phyloP scores from a whole-genome alignment of 2,888 invertebrate genomes.

The Exephanes ischioxanthus region DNA sequence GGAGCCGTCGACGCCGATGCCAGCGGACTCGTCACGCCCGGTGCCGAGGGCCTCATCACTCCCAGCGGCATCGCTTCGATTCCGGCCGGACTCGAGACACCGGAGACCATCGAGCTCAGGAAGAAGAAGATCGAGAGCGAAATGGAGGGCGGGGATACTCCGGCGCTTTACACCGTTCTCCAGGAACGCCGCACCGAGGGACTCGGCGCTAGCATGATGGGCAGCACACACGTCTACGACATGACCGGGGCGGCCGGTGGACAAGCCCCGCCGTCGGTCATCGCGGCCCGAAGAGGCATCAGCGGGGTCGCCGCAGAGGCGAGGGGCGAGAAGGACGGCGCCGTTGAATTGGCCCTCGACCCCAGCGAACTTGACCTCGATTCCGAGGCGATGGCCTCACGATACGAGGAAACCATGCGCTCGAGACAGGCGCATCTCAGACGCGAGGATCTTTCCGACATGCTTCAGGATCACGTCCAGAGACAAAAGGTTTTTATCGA shows the following conservation, averaged over 20 bases:
- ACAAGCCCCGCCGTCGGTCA: slow-evolving; percentile 86
- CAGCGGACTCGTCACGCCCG: slow-evolving; percentile 95
- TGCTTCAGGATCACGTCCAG: slow-evolving; percentile 99
- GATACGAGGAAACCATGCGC: slow-evolving; percentile 98
- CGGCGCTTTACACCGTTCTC: slow-evolving; percentile 97
- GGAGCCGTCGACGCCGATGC: slow-evolving; percentile 88
- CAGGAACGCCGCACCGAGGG: slow-evolving; percentile 97
- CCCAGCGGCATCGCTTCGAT: slow-evolving; percentile 96
- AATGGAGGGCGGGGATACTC: slow-evolving; percentile 98
- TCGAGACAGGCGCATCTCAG: slow-evolving; percentile 95
- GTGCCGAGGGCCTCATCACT: slow-evolving; percentile 96
- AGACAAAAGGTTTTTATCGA: slow-evolving; percentile 92
- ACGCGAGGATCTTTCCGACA: slow-evolving; percentile 98
- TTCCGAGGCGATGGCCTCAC: slow-evolving; percentile 97
- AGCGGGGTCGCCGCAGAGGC: slow-evolving; percentile 82
- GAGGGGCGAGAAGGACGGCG: slow-evolving; percentile 86
- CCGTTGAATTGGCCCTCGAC: slow-evolving; percentile 97
- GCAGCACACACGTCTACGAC: slow-evolving; percentile 99
- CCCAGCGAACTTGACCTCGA: slow-evolving; percentile 98
- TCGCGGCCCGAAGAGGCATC: slow-evolving; percentile 82
- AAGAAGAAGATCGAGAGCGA: slow-evolving; percentile 98
- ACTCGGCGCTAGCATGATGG: slow-evolving; percentile 98
- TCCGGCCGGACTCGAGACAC: slow-evolving; percentile 98
- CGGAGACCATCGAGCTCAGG: slow-evolving; percentile 98
- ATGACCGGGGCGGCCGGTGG: slow-evolving; percentile 90